Evolutionary conservation across 2,113 vertebrate genomes (phyloP).

Genomic region (Aldabrachelys gigantea): DNA sequence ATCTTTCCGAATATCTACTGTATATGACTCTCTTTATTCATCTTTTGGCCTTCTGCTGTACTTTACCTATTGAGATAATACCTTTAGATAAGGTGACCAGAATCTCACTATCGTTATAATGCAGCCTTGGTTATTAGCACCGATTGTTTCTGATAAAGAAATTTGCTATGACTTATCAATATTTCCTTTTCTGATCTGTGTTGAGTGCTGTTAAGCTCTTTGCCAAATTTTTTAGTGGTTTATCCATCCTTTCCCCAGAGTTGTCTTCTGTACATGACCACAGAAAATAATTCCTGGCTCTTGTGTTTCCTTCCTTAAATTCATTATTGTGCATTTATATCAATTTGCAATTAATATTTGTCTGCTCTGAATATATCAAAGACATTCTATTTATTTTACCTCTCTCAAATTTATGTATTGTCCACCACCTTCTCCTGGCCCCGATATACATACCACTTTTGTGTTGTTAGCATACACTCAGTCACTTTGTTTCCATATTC

Average conservation of each 20-base stretch:
- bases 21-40: not conserved
- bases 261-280: not conserved
- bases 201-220: not conserved
- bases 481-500: not conserved
- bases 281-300: not conserved
- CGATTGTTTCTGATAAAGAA: not conserved
- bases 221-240: not conserved
- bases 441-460: not conserved
- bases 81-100: not conserved
- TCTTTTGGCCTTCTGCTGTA: not conserved
- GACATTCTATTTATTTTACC: not conserved
- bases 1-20: not conserved
- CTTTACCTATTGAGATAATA: not conserved
- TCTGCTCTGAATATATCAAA: not conserved
- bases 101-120: not conserved
- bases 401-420: not conserved
- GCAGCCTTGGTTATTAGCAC: not conserved
- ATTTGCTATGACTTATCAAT: not conserved
- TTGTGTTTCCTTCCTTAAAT: not conserved
- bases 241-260: not conserved
- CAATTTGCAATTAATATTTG: not conserved
- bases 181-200: not conserved
- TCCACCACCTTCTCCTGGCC: not conserved
- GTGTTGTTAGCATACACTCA: not conserved
- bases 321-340: not conserved